Evolutionary conservation across 1,140 invertebrate genomes (phyloP).

Genomic region (Prorops nasuta): DNA sequence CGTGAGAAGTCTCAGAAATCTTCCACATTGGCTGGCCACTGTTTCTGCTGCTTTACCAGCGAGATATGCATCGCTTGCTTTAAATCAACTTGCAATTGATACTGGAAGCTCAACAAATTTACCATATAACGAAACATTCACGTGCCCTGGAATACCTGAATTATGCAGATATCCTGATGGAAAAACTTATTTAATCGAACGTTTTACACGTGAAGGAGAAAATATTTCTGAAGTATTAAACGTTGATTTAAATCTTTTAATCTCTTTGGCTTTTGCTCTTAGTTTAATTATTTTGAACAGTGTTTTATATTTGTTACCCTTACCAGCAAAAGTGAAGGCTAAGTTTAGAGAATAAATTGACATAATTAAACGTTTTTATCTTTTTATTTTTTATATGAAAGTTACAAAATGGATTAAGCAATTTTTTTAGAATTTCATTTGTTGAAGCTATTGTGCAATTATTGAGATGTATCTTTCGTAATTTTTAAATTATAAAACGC

Average conservation of each 20-base stretch:
- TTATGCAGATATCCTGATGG: conserved; percentile 71
- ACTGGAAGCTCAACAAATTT: conserved; percentile 44
- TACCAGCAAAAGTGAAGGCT: conserved; percentile 81
- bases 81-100: conserved; percentile 46
- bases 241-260: conserved; percentile 73
- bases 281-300: conserved; percentile 81
- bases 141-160: conserved; percentile 57
- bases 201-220: conserved; percentile 68
- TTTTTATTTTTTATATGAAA: no score
- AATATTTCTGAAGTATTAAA: conserved; percentile 67
- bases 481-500: no score
- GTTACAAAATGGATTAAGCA: no score
- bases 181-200: conserved; percentile 69
- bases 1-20: conserved; percentile 68
- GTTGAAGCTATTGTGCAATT: no score
- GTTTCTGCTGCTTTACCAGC: conserved; percentile 46
- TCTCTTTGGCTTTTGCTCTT: conserved; percentile 81
- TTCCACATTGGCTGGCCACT: conserved; percentile 43
- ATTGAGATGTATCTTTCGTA: no score
- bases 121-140: conserved; percentile 56
- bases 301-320: conserved; percentile 79
- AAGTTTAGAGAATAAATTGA: conserved; percentile 79
- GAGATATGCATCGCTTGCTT: conserved; percentile 43
- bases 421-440: no score
- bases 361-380: not conserved